Evolutionary conservation across 1,140 invertebrate genomes (phyloP), one percentile per base, ranked within the genome.

Genomic region (Tribolium castaneum): DNA sequence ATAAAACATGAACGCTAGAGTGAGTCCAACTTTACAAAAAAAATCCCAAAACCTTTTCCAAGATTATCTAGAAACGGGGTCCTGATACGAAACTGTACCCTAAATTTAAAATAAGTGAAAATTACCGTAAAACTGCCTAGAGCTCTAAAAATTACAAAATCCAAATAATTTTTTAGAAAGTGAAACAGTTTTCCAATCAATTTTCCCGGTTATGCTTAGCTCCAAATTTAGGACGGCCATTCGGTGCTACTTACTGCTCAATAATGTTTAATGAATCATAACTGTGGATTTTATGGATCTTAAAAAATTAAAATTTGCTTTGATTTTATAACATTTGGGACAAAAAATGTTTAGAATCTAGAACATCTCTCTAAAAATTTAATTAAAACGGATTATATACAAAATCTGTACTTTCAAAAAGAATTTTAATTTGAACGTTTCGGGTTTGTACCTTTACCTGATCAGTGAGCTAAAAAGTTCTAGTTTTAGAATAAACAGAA

Each of bases 261-360:
- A 66, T 66, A 66, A 66, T 35, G 59, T 66, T 66, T 66, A 66
- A 66, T 66, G 59, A 66, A 66, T 66, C 59, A 66, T 66, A 66
- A 66, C 59, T 45, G 13, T 35, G 10, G 59, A 66, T 66, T 66
- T 66, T 66, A 35, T 35, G 25, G 6, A 25, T n/a, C 25, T 35
- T 30, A 16, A 34, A 66, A 66, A 66, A 30, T n/a, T 34, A 66
- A 35, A 10, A 66, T 2, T 34, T 30, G 13, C 56, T 62, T 62
- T 62, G 30, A 66, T 66, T 66, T 66, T 66, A 66, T 30, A 2
- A n/a, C 4, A 25, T 66, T 59, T 25, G 22, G 9, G 39, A 3
- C 16, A 45, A 45, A 45, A 45, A 45, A n/a, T 45, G 7, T 45
- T 45, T 39, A 39, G 35, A 10, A 39, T 39, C 9, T 2, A 3